A percentile compares a stretch with the other conserved stretches of the same genome.
phyloP scores from a whole-genome alignment of 2,888 invertebrate species.

The Phyllotreta cruciferae region DNA sequence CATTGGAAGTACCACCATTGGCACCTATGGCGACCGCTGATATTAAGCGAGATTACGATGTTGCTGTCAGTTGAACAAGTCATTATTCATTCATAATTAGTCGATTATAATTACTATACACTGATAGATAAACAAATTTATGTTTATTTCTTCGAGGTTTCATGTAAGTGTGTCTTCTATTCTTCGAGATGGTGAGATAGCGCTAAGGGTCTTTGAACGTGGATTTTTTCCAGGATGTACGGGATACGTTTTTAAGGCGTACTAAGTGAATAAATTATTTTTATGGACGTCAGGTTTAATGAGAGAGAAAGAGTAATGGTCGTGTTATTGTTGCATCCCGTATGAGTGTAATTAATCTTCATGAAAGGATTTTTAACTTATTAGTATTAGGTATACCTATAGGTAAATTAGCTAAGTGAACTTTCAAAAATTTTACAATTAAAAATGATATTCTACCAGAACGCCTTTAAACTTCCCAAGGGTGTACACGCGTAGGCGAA shows the following conservation, averaged over 20 bases:
- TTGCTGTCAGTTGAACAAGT: slow-evolving; percentile 42
- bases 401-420: no score
- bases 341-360: slow-evolving; percentile 37
- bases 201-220: slow-evolving; percentile 5
- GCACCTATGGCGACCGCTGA: slow-evolving; percentile 36
- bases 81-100: slow-evolving; percentile 47
- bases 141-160: slow-evolving; percentile 26
- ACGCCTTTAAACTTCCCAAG: no score
- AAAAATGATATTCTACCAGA: no score
- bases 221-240: slow-evolving; percentile 19
- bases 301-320: slow-evolving; percentile 36
- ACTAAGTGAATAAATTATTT: slow-evolving; percentile 41
- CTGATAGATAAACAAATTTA: slow-evolving; percentile 36
- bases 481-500: no score
- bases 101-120: slow-evolving; percentile 42
- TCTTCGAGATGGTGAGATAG: slow-evolving; percentile 33
- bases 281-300: slow-evolving; percentile 37
- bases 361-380: slow-evolving; percentile 28
- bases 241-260: slow-evolving; percentile 27
- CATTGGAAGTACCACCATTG: slow-evolving; percentile 29
- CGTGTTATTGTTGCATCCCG: slow-evolving; percentile 34
- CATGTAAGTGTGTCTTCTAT: slow-evolving; percentile 24
- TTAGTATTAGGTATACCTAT: slow-evolving; percentile 2
- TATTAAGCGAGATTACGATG: slow-evolving; percentile 43
- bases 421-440: no score